These are phyloP conservation scores for Dicrurus megarhynchus DNA, from an alignment of 2,113 vertebrate species.

Conservation along the genomic window DNA sequence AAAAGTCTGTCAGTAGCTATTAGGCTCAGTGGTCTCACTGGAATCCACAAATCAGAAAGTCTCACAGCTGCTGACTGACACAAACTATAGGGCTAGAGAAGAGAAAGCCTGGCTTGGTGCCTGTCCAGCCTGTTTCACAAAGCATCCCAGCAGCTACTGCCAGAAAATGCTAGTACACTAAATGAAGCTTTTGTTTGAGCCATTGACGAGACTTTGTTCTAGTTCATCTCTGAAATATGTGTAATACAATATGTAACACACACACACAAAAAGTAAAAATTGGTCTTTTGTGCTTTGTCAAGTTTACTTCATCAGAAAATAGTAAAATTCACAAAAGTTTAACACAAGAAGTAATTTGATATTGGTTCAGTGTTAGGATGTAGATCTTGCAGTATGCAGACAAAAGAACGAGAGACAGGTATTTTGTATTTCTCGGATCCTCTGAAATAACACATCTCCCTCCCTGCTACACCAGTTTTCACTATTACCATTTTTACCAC, in stretches of 20 bases:
- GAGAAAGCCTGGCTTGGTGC: not conserved
- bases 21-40: not conserved
- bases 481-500: not conserved
- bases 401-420: not conserved
- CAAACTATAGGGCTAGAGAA: not conserved
- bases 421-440: not conserved
- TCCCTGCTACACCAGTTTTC: not conserved
- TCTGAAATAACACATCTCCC: not conserved
- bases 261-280: not conserved
- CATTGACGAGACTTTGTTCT: not conserved
- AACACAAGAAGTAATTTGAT: not conserved
- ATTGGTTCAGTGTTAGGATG: not conserved
- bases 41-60: not conserved
- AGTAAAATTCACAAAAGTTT: not conserved
- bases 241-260: not conserved
- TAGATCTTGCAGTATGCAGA: not conserved
- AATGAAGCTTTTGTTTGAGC: not conserved
- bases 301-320: not conserved
- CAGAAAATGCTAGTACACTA: not conserved
- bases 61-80: not conserved
- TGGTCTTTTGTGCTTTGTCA: not conserved
- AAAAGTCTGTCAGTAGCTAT: not conserved
- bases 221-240: not conserved
- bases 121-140: not conserved
- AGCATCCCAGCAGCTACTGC: not conserved